Evolutionary conservation across 2,113 vertebrate species (phyloP).

Genomic region (Equus quagga): DNA sequence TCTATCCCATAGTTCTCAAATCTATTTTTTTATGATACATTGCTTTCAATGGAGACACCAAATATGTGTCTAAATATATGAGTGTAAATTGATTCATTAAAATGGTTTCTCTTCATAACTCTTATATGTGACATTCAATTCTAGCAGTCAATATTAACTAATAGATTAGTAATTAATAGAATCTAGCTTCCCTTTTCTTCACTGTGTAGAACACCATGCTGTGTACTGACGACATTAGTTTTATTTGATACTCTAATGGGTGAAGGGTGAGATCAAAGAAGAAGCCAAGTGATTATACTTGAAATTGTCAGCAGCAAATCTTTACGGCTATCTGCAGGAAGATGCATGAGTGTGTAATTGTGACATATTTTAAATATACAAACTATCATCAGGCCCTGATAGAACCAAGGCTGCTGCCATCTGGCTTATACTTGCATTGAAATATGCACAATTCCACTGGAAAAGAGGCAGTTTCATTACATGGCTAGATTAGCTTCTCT

Average conservation of each 20-base stretch:
- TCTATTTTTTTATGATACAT: not conserved
- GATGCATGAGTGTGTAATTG: not conserved
- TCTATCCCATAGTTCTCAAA: not conserved
- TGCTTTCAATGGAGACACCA: not conserved
- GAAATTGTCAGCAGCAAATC: not conserved
- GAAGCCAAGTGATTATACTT: not conserved
- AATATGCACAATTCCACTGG: not conserved
- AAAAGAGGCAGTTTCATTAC: not conserved
- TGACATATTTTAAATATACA: constrained; percentile 56
- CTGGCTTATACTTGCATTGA: not conserved
- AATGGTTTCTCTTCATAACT: not conserved
- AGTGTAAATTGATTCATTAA: not conserved
- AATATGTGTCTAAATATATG: constrained; percentile 20
- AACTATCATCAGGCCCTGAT: not conserved
- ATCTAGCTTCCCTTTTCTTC: not conserved
- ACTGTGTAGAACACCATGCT: not conserved
- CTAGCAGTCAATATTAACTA: not conserved
- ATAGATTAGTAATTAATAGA: not conserved
- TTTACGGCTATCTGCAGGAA: not conserved
- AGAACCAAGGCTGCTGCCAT: constrained; percentile 19
- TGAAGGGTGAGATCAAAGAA: constrained; percentile 44
- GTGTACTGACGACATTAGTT: not conserved
- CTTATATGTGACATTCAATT: not conserved
- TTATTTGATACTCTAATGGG: not conserved
- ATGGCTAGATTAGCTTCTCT: not conserved